These are phyloP conservation scores for Bradypus variegatus DNA, from an alignment of 2,797 vertebrate species.

Conservation along the genomic window DNA sequence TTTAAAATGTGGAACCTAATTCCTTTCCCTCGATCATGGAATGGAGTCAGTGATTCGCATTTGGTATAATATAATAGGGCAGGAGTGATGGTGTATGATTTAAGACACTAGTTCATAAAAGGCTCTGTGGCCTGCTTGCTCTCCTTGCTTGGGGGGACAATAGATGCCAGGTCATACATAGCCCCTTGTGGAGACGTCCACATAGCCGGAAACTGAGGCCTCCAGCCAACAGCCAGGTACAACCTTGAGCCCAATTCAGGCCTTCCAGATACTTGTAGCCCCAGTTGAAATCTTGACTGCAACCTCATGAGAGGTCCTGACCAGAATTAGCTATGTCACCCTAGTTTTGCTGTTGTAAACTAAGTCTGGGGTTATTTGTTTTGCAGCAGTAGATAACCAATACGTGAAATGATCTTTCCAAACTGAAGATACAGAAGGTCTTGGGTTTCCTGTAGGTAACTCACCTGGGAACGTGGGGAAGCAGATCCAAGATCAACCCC, in stretches of 20 bases:
- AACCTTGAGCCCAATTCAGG: not conserved
- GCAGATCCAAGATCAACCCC: not conserved
- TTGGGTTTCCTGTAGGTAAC: not conserved
- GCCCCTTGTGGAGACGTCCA: not conserved
- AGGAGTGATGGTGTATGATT: not conserved
- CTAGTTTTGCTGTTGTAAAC: not conserved
- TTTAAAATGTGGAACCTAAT: not conserved
- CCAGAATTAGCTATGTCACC: not conserved
- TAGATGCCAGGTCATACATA: not conserved
- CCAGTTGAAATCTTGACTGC: not conserved
- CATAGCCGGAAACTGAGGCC: not conserved
- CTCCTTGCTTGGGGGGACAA: not conserved
- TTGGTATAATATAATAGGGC: not conserved
- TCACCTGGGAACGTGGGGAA: not conserved
- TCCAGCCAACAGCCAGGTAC: not conserved
- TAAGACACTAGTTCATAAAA: not conserved
- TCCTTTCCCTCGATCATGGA: not conserved
- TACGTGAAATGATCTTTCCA: not conserved
- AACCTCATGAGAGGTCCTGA: not conserved
- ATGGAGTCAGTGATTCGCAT: not conserved
- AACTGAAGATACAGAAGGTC: not conserved
- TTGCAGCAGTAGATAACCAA: not conserved
- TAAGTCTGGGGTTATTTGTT: too few relatives aligned
- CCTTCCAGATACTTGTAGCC: not conserved
- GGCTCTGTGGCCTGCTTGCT: not conserved